Evolutionary conservation across 2,113 vertebrate species (phyloP).

Genomic region (Lophotis ruficrista): DNA sequence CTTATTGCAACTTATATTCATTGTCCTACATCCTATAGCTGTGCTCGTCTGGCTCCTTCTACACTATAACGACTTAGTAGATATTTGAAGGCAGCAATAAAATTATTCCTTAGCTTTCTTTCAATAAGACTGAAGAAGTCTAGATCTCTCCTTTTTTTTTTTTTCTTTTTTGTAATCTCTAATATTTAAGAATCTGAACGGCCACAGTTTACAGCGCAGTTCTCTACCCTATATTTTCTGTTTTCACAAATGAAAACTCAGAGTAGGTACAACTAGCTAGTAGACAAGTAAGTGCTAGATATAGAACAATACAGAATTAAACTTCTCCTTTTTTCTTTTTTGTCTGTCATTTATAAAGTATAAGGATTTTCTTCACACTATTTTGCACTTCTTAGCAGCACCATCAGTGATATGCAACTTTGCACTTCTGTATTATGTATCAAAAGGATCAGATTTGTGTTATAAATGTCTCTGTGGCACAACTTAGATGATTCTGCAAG

Average conservation of each 20-base stretch:
- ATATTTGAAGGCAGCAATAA: background rate
- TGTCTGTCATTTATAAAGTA: background rate
- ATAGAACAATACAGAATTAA: background rate
- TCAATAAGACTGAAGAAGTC: background rate
- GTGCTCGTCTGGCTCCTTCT: background rate
- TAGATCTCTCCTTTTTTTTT: background rate
- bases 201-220: background rate
- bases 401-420: background rate
- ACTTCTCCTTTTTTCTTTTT: background rate
- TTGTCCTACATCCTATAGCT: background rate
- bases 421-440: background rate
- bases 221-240: background rate
- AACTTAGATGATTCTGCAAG: background rate
- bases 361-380: background rate
- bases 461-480: accelerated
- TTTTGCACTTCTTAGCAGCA: background rate
- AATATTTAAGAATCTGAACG: background rate
- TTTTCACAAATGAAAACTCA: background rate
- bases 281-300: background rate
- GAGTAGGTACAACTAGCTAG: background rate
- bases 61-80: background rate
- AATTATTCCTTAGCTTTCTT: background rate
- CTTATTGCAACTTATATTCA: background rate
- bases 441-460: background rate
- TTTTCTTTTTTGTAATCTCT: background rate